Percentiles rank a stretch among this genome's conserved stretches.
Conservation (phyloP, 2,797 vertebrate genomes). For the Silurus lanzhouensis region DNA sequence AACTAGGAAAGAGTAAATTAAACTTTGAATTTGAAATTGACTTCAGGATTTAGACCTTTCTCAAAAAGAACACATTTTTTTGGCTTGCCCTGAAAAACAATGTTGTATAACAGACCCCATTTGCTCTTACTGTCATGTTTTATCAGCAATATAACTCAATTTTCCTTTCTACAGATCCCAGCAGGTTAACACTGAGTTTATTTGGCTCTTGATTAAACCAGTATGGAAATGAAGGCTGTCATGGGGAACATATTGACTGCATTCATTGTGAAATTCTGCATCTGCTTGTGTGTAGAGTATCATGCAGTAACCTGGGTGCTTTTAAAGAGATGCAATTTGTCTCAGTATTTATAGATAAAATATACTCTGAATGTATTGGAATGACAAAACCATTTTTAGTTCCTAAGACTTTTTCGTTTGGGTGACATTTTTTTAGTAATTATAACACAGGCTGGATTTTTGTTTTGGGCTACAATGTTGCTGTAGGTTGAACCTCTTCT, state of each 20-base stretch:
- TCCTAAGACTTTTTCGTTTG: background rate
- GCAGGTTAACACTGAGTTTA: constrained; percentile 20
- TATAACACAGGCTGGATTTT: too few species aligned
- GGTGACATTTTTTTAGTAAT: background rate
- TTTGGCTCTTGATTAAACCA: constrained; percentile 16
- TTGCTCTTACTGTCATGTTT: constrained; percentile 22
- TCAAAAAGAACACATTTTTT: constrained; percentile 21
- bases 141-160: constrained; percentile 21
- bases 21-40: constrained; percentile 42
- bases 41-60: constrained; percentile 36
- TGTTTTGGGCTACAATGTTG: too few species aligned
- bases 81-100: constrained; percentile 6
- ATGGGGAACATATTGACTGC: constrained; percentile 20
- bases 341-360: background rate
- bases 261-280: background rate
- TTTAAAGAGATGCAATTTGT: constrained; percentile 18
- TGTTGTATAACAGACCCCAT: constrained; percentile 16
- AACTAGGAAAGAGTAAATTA: constrained; percentile 34
- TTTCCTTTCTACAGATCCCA: constrained; percentile 20
- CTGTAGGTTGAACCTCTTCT: too few species aligned
- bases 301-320: background rate
- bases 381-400: background rate
- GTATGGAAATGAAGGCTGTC: constrained; percentile 23
- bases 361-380: background rate
- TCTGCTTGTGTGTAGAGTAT: background rate